phyloP scores from a whole-genome alignment of 2,888 invertebrate genomes.

The Sepioteuthis lessoniana region DNA sequence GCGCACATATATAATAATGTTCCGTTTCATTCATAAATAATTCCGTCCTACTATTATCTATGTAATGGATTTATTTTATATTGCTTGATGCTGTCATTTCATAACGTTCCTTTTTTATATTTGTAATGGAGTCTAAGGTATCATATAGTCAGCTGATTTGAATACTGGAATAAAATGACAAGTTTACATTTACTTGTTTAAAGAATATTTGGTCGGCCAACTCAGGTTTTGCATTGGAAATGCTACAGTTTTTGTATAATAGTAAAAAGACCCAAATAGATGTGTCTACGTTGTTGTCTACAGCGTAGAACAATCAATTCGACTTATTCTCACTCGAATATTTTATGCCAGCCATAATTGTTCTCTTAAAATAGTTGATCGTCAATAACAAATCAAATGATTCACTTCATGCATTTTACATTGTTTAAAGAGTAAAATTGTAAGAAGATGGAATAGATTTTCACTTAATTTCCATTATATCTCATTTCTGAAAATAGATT shows the following conservation, averaged over 20 bases:
- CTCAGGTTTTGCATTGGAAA: not conserved
- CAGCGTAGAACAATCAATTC: not conserved
- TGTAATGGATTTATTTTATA: too few species aligned
- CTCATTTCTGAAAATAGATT: not conserved
- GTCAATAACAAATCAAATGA: slow-evolving; percentile 6
- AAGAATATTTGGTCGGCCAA: not conserved
- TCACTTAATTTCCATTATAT: not conserved
- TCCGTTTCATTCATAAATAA: too few species aligned
- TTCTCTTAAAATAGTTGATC: not conserved
- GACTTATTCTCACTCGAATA: not conserved
- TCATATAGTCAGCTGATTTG: not conserved
- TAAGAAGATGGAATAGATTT: not conserved
- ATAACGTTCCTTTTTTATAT: too few species aligned
- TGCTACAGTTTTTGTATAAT: not conserved
- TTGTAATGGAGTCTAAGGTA: too few species aligned
- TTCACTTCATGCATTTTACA: not conserved
- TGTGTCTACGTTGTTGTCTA: not conserved
- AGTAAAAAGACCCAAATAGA: not conserved
- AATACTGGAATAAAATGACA: not conserved
- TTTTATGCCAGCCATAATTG: not conserved
- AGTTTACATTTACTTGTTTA: not conserved
- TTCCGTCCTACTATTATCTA: too few species aligned
- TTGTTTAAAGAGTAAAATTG: not conserved
- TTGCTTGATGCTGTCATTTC: too few species aligned
- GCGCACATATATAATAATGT: too few species aligned